Conservation (phyloP, 2,797 vertebrate species). For the Okamejei kenojei region DNA sequence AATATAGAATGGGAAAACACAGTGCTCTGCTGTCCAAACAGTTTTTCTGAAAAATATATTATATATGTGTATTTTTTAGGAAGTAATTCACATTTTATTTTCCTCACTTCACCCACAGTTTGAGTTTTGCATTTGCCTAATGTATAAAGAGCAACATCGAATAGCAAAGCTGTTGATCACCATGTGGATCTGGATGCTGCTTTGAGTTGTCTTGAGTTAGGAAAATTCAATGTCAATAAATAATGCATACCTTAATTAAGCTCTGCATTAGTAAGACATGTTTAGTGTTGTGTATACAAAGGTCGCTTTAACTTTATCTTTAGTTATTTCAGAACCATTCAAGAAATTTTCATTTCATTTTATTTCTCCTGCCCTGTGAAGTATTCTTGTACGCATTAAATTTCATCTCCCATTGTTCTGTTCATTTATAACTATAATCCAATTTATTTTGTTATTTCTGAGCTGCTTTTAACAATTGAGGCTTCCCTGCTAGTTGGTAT, state of each 20-base stretch:
- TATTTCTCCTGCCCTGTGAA: too few species aligned
- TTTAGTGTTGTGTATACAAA: background rate
- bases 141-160: background rate
- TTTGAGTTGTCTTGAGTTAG: background rate
- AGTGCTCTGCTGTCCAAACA: background rate
- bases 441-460: background rate
- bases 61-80: too few species aligned
- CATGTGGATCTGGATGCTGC: background rate
- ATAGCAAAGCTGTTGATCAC: background rate
- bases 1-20: background rate
- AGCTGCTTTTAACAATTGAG: background rate
- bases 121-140: background rate
- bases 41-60: background rate
- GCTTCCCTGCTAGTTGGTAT: background rate
- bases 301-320: background rate
- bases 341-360: background rate
- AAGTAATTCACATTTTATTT: background rate
- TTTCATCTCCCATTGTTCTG: background rate
- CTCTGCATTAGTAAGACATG: background rate
- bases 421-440: background rate
- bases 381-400: background rate
- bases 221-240: constrained; percentile 4
- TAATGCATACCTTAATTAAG: background rate
- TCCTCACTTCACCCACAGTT: background rate
- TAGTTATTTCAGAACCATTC: background rate